Evolutionary conservation across 2,888 invertebrate species (phyloP), one percentile per base, ranked within the genome.

Genomic region (Calliopum simillimum): DNA sequence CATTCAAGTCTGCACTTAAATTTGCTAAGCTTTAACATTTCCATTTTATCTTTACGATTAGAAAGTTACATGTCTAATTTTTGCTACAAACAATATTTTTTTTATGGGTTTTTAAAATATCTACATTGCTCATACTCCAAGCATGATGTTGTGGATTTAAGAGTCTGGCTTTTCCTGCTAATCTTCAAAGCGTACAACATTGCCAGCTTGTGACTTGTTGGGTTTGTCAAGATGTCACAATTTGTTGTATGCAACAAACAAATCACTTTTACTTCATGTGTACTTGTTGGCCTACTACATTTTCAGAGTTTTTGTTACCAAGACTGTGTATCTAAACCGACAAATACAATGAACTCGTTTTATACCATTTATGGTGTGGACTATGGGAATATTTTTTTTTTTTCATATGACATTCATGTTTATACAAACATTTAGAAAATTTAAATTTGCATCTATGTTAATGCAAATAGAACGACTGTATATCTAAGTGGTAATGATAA

Each of bases 261-360:
- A 53, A 53, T 23, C 53, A 53, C 53, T 53, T 53, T 53, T 53
- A 53, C 53, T n/a, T 33, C 33, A 33, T 33, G 5, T 8, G 8
- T 33, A 33, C 33, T 21, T 53, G 53, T 23, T 23, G 19, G 23
- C 3, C 21, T 53, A 21, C 12, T 23, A 23, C 4, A 13, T 23
- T 19, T 16, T 53, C 53, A 19, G 53, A 13, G 19, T 19, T 19
- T 53, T 23, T 53, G 53, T 23, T 12, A 12, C 11, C 11, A 2
- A 5, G 53, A 23, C 53, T 23, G 23, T 23, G 13, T 4, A 23
- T 53, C 23, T 53, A 19, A n/a, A 11, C 19, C 13, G 53, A 53
- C 11, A 53, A 53, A 53, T 53, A 23, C 23, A 23, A 23, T 21
- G 12, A 53, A 53, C 53, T 53, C 14, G 53, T 53, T 53, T 53